Conservation (phyloP, 2,888 invertebrate species). For the Ashinkailepas kermadecensis region DNA sequence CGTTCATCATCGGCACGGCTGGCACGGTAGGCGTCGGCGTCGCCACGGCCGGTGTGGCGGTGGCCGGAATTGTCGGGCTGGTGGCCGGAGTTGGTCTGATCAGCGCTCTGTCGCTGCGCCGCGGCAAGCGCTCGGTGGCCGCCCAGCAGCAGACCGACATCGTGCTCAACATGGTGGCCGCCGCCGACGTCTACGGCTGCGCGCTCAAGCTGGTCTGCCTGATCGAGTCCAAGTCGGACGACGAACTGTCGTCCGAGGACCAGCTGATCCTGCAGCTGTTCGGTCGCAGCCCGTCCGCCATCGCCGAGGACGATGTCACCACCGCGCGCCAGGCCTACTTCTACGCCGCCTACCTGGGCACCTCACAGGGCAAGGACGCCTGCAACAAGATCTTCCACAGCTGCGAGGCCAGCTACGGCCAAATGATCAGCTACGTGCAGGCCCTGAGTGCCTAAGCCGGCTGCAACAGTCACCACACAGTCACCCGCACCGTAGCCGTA, state of each 20-base stretch:
- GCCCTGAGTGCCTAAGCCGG: background rate
- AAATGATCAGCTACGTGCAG: background rate
- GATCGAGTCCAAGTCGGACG: background rate
- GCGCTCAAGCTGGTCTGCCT: conserved; percentile 21
- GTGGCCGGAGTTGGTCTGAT: background rate
- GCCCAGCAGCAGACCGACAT: conserved; percentile 4
- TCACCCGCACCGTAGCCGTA: background rate
- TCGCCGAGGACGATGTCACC: conserved; percentile 3
- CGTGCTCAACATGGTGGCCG: conserved; percentile 19
- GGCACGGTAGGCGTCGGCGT: background rate
- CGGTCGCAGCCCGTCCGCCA: background rate
- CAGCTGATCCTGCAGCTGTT: conserved; percentile 20
- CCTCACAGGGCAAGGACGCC: conserved; percentile 7
- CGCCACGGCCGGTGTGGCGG: background rate
- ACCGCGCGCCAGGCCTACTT: conserved; percentile 2
- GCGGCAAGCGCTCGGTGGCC: background rate
- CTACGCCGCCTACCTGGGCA: conserved; percentile 22
- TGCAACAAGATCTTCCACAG: conserved; percentile 22
- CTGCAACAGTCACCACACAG: background rate
- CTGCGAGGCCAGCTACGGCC: conserved; percentile 11
- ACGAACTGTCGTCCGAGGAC: conserved; percentile 9
- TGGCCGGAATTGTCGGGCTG: conserved; percentile 9
- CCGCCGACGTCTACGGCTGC: conserved; percentile 21
- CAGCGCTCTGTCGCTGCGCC: background rate
- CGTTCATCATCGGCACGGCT: background rate